Base-by-base conservation (phyloP, 1,140 invertebrate species). In the Fopius arisanus region DNA sequence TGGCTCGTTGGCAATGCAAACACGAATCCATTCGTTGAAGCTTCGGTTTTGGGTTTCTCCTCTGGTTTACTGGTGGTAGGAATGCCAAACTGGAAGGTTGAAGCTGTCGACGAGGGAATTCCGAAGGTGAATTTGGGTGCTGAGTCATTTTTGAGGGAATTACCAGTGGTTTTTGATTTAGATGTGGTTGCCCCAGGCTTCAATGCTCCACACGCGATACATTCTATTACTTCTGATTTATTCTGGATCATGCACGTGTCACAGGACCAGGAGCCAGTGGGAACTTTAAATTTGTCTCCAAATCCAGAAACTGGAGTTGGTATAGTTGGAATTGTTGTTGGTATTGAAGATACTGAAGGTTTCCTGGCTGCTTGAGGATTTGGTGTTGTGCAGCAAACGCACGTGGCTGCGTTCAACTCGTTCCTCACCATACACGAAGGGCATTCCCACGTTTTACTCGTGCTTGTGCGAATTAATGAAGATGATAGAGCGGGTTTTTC, bases 211-310 rank as follows among this genome's bases (percentile, higher is more conserved):
- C 90, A 91, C 12, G 91, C 90, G 21, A 86, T 88, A 83, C 92
- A 93, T 77, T 90, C 89, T 0, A 74, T 84, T 31, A 80, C 82
- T 21, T 85, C 85, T 37, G 77, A 72, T 54, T 90, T 90, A 79
- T 93, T 93, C 70, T 83, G 83, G 2, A 93, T 76, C 87, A 91
- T 89, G 77, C 92, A 93, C 14, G 86, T 83, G 41, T 89, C 86
- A 83, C 92, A 93, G 72, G 86, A 89, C 92, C 92, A 93, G 71
- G 87, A 75, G 41, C 87, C 87, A 77, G 84, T 78, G 12, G 85
- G 81, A 76, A 88, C 84, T 71, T 89, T 89, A 80, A 89, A 86
- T 67, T 82, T 83, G 37, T 89, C 81, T 9, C 85, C 88, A 80
- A 89, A 90, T 19, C 86, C 86, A 40, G 72, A 70, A 29, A 67